phyloP scores from a whole-genome alignment of 2,888 invertebrate genomes.

The Agriopis marginaria region DNA sequence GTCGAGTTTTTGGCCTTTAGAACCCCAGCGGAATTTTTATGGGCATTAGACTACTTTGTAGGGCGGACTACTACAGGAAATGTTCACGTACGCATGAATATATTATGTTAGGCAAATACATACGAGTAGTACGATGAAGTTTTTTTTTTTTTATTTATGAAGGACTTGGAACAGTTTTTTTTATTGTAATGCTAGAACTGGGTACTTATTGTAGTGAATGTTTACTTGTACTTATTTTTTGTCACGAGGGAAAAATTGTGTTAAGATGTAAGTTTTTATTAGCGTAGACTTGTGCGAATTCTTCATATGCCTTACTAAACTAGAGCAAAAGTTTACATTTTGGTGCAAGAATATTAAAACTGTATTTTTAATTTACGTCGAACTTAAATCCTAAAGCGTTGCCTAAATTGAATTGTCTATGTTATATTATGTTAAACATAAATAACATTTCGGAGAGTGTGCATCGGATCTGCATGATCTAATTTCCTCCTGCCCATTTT shows the following conservation, averaged over 20 bases:
- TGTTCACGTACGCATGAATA: constrained; percentile 21
- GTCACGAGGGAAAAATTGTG: not conserved
- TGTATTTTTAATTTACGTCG: too few species aligned
- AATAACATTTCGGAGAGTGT: too few species aligned
- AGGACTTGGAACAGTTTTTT: not conserved
- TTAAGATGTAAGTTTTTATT: not conserved
- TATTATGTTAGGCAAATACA: constrained; percentile 27
- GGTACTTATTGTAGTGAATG: not conserved
- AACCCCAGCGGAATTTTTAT: constrained; percentile 28
- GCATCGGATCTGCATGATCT: too few species aligned
- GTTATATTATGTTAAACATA: too few species aligned
- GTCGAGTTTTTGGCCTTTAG: constrained; percentile 14
- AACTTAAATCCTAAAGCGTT: too few species aligned
- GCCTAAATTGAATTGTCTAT: too few species aligned
- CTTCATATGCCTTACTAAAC: too few species aligned
- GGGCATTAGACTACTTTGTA: constrained; percentile 27
- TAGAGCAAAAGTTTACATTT: too few species aligned
- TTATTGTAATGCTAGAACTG: not conserved
- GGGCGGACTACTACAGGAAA: constrained; percentile 18
- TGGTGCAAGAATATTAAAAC: too few species aligned
- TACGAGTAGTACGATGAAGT: constrained; percentile 14
- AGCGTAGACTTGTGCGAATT: not conserved
- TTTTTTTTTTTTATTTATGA: too few species aligned
- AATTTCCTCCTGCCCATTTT: too few species aligned
- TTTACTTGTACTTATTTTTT: not conserved